A percentile compares a stretch with the other conserved stretches of the same genome.
phyloP scores from a whole-genome alignment of 2,113 vertebrate genomes.

The Pachypanchax playfairii region DNA sequence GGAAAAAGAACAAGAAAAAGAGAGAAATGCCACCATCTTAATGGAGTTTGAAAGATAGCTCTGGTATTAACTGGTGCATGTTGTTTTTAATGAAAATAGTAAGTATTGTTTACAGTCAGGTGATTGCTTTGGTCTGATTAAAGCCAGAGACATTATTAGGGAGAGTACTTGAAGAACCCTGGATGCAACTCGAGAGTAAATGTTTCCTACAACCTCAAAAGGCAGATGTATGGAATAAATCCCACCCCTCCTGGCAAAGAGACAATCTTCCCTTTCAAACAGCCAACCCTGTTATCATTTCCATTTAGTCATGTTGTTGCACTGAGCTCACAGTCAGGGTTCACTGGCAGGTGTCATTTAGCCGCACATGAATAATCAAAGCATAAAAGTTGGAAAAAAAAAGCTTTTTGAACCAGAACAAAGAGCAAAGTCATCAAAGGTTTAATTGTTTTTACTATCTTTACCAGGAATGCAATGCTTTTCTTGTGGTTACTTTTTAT shows the following conservation, averaged over 20 bases:
- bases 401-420: neutral
- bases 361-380: neutral
- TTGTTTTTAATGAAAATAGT: slow-evolving; percentile 37
- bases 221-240: neutral
- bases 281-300: neutral
- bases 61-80: slow-evolving; percentile 34
- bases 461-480: neutral
- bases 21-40: slow-evolving; percentile 46
- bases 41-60: slow-evolving; percentile 53
- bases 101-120: slow-evolving; percentile 37
- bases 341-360: neutral
- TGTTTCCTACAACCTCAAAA: neutral
- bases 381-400: neutral
- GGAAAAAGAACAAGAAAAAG: slow-evolving; percentile 20
- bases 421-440: neutral
- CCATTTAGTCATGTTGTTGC: neutral
- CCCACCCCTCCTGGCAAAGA: neutral
- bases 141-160: slow-evolving; percentile 13
- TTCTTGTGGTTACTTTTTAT: neutral
- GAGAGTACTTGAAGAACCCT: slow-evolving; percentile 1
- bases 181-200: neutral
- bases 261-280: neutral
- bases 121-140: slow-evolving; percentile 35
- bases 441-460: neutral
- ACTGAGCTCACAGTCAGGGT: neutral